These are phyloP conservation scores for Autographa pulchrina DNA, from an alignment of 2,888 invertebrate genomes.

Conservation along the genomic window DNA sequence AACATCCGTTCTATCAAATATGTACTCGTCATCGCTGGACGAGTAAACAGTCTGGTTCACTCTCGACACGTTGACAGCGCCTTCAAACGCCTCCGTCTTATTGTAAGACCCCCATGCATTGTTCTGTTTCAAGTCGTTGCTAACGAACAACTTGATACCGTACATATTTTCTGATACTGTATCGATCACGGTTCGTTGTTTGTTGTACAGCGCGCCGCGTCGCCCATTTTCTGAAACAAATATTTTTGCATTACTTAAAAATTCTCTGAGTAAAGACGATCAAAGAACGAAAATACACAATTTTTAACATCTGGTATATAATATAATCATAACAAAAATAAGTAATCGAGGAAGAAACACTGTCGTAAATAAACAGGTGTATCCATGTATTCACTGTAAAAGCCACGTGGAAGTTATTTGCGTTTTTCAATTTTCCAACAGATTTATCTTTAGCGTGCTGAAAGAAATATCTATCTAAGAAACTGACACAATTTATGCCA, in stretches of 20 bases:
- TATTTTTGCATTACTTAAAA: neutral
- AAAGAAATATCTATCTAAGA: neutral
- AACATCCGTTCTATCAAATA: conserved; percentile 93
- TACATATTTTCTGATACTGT: conserved; percentile 70
- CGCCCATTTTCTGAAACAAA: conserved; percentile 75
- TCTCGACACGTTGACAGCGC: conserved; percentile 66
- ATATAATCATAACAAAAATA: conserved; percentile 37
- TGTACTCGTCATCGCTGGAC: conserved; percentile 90
- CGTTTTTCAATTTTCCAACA: conserved; percentile 19
- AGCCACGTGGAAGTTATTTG: conserved; percentile 35
- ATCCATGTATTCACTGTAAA: conserved; percentile 40
- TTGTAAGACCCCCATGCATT: conserved; percentile 66
- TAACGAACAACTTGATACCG: conserved; percentile 70
- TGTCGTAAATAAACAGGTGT: conserved; percentile 41
- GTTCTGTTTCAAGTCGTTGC: conserved; percentile 68
- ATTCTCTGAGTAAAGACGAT: conserved; percentile 1
- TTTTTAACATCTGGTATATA: conserved; percentile 29
- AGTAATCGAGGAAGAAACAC: conserved; percentile 27
- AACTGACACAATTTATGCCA: neutral
- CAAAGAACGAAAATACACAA: conserved; percentile 36
- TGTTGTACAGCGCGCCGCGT: conserved; percentile 35
- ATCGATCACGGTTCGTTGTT: conserved; percentile 62
- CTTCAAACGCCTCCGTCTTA: conserved; percentile 59
- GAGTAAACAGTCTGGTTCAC: conserved; percentile 70
- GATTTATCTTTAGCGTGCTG: conserved; percentile 17